Evolutionary conservation across 2,888 invertebrate genomes (phyloP).

Genomic region (Druceiella hillmani): DNA sequence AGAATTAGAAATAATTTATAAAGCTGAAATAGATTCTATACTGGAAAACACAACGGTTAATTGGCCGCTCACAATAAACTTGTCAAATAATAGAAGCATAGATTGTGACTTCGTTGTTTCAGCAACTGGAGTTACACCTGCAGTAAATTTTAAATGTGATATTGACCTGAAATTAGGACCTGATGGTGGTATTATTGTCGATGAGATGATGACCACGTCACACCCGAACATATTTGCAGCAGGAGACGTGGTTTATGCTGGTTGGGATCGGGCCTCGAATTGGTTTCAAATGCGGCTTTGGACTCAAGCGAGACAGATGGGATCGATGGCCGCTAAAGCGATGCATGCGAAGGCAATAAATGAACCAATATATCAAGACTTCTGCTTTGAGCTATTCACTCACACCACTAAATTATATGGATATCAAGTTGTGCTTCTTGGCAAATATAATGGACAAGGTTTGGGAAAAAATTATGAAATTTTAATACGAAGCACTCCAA

Average conservation of each 20-base stretch:
- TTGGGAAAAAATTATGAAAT: slow-evolving; percentile 77
- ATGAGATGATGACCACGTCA: slow-evolving; percentile 81
- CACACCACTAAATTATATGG: slow-evolving; percentile 96
- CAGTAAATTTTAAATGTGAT: slow-evolving; percentile 53
- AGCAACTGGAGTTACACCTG: slow-evolving; percentile 88
- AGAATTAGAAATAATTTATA: slow-evolving; percentile 57
- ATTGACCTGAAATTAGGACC: slow-evolving; percentile 44
- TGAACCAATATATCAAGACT: slow-evolving; percentile 75
- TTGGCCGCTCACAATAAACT: slow-evolving; percentile 66
- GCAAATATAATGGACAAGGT: slow-evolving; percentile 90
- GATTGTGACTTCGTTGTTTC: slow-evolving; percentile 90
- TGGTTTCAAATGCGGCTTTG: slow-evolving; percentile 96
- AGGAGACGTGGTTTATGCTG: slow-evolving; percentile 88
- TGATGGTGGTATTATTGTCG: slow-evolving; percentile 83
- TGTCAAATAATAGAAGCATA: slow-evolving; percentile 67
- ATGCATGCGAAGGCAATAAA: slow-evolving; percentile 64
- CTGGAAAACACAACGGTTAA: slow-evolving; percentile 34
- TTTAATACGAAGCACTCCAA: slow-evolving; percentile 76
- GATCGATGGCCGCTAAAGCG: slow-evolving; percentile 84
- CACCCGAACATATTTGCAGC: slow-evolving; percentile 81
- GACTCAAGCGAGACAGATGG: slow-evolving; percentile 99
- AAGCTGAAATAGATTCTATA: slow-evolving; percentile 50
- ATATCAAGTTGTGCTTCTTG: slow-evolving; percentile 86
- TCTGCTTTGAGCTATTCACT: slow-evolving; percentile 96
- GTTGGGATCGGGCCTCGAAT: slow-evolving; percentile 70